Percentiles rank a stretch among this genome's conserved stretches.
Evolutionary conservation across 1,140 invertebrate species (phyloP).

Genomic region (Hyles euphorbiae): DNA sequence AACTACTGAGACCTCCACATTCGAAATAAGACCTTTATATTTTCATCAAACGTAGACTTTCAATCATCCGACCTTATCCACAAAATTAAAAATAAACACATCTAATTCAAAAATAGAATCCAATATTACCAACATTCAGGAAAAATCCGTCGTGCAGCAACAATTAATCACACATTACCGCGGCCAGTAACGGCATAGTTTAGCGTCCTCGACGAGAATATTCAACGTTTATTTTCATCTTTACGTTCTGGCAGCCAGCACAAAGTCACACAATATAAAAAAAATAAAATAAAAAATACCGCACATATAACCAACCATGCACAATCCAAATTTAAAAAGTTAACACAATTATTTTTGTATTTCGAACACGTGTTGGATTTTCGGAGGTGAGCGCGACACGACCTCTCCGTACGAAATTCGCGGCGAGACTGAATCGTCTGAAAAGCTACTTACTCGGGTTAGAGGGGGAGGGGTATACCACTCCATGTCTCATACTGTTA

Average conservation of each 20-base stretch:
- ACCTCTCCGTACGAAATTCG: conserved; percentile 2
- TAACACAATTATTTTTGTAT: conserved; percentile 20
- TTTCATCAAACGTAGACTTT: too few relatives aligned
- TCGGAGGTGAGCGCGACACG: neutral
- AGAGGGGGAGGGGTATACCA: conserved; percentile 3
- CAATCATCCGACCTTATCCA: too few relatives aligned
- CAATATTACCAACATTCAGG: too few relatives aligned
- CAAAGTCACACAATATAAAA: conserved; percentile 18
- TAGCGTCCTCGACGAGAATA: conserved; percentile 32
- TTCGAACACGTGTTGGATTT: conserved; percentile 21
- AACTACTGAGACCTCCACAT: too few relatives aligned
- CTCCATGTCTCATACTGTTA: conserved; percentile 9
- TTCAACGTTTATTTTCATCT: conserved; percentile 30
- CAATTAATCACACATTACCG: conserved; percentile 6
- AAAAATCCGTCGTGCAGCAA: too few relatives aligned
- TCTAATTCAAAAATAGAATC: too few relatives aligned
- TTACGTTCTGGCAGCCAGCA: conserved; percentile 25
- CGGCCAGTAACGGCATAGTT: conserved; percentile 12
- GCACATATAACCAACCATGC: conserved; percentile 1
- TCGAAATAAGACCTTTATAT: too few relatives aligned
- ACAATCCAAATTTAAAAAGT: conserved; percentile 18
- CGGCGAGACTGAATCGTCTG: conserved; percentile 22
- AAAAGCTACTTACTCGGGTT: conserved; percentile 25
- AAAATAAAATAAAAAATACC: conserved; percentile 1
- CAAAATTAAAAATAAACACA: too few relatives aligned